Evolutionary conservation across 1,140 invertebrate genomes (phyloP).

Genomic region (Drosophila lacertosa): DNA sequence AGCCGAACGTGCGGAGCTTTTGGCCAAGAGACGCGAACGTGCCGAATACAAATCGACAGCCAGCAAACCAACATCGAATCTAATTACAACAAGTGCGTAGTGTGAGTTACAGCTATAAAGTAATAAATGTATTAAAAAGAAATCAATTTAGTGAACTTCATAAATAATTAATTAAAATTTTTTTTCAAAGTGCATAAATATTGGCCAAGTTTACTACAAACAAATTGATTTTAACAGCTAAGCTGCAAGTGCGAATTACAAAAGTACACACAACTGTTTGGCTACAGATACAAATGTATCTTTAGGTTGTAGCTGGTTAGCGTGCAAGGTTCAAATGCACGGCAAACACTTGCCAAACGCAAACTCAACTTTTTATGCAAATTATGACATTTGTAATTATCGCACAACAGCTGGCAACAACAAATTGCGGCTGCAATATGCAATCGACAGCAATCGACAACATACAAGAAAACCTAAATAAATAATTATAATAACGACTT

Average conservation of each 20-base stretch:
- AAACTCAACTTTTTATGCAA: slow-evolving; percentile 73
- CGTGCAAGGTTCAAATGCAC: slow-evolving; percentile 35
- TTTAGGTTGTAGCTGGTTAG: slow-evolving; percentile 23
- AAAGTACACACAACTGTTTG: not conserved
- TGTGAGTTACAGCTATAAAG: slow-evolving; percentile 9
- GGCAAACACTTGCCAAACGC: slow-evolving; percentile 61
- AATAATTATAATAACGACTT: slow-evolving; percentile 61
- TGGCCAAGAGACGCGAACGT: slow-evolving; percentile 48
- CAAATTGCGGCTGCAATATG: slow-evolving; percentile 53
- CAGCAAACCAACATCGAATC: slow-evolving; percentile 35
- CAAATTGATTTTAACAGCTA: not conserved
- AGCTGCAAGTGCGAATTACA: slow-evolving; percentile 4
- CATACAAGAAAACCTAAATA: slow-evolving; percentile 44
- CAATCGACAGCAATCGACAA: slow-evolving; percentile 36
- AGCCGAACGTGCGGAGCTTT: slow-evolving; percentile 73
- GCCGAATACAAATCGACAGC: slow-evolving; percentile 7
- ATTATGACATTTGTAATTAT: slow-evolving; percentile 67
- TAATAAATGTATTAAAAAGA: not conserved
- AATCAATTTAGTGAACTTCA: not conserved
- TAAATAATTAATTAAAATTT: not conserved
- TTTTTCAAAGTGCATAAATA: slow-evolving; percentile 13
- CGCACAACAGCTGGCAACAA: slow-evolving; percentile 33
- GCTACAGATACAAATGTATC: slow-evolving; percentile 39
- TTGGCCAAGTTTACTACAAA: slow-evolving; percentile 6
- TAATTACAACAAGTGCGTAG: slow-evolving; percentile 44